phyloP scores from a whole-genome alignment of 2,888 invertebrate species.

The Anoplius nigerrimus region DNA sequence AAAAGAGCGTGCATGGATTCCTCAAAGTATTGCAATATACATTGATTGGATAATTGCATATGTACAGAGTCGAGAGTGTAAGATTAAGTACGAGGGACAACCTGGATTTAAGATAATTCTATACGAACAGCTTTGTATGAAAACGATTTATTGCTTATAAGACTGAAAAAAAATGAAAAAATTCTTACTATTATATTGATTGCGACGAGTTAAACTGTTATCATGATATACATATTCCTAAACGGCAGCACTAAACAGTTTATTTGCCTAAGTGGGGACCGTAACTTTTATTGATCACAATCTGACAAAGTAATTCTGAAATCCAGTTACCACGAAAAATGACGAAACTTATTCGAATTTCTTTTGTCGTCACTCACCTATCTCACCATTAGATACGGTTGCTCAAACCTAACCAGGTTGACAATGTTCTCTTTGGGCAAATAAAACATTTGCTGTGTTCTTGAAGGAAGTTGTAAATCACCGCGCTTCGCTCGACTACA shows the following conservation, averaged over 20 bases:
- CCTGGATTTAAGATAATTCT: constrained; percentile 17
- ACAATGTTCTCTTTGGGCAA: constrained; percentile 30
- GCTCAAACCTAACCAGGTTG: not conserved
- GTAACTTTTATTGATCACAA: constrained; percentile 30
- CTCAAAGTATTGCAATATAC: constrained; percentile 44
- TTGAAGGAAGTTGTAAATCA: constrained; percentile 28
- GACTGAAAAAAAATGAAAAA: constrained; percentile 52
- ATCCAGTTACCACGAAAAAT: no score
- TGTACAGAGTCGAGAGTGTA: constrained; percentile 40
- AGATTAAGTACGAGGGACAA: constrained; percentile 23
- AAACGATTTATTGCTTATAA: constrained; percentile 53
- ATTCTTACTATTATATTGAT: constrained; percentile 46
- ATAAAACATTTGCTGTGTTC: constrained; percentile 34
- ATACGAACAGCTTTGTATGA: constrained; percentile 44
- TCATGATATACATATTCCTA: constrained; percentile 41
- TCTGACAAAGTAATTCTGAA: not conserved
- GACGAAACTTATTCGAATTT: no score
- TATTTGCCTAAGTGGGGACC: constrained; percentile 47
- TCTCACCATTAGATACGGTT: no score
- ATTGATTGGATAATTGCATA: constrained; percentile 39
- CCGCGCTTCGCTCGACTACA: constrained; percentile 34
- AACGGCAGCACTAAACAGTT: constrained; percentile 33
- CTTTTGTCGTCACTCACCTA: no score
- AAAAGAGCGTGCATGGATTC: constrained; percentile 23
- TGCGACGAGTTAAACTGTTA: constrained; percentile 35